phyloP scores from a whole-genome alignment of 2,888 invertebrate species.

The Aplocera efformata region DNA sequence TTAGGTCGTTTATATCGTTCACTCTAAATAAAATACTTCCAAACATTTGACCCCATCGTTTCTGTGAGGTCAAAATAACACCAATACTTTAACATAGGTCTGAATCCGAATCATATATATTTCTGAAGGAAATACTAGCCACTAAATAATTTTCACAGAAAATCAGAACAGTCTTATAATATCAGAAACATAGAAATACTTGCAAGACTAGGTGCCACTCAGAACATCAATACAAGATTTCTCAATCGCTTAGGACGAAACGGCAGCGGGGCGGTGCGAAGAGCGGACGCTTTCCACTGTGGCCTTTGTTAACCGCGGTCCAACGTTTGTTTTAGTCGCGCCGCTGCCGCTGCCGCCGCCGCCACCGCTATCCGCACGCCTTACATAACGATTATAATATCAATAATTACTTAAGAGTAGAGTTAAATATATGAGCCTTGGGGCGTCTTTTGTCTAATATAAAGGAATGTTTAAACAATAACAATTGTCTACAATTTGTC shows the following conservation, averaged over 20 bases:
- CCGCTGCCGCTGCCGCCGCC: too few relatives aligned
- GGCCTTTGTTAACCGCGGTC: too few relatives aligned
- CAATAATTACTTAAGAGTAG: constrained; percentile 36
- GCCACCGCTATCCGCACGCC: constrained; percentile 10
- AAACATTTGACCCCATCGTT: constrained; percentile 11
- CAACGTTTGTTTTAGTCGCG: too few relatives aligned
- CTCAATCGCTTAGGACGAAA: constrained; percentile 9
- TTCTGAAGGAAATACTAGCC: constrained; percentile 23
- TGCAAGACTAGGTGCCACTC: constrained; percentile 58
- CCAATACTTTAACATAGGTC: constrained; percentile 43
- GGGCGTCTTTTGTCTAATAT: constrained; percentile 46
- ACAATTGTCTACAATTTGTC: constrained; percentile 22
- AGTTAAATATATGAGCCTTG: constrained; percentile 40
- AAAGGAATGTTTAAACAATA: constrained; percentile 40
- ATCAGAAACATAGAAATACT: constrained; percentile 53
- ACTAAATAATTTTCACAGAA: constrained; percentile 38
- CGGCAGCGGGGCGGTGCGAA: too few relatives aligned
- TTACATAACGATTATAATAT: constrained; percentile 47
- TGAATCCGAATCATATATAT: constrained; percentile 40
- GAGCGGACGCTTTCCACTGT: too few relatives aligned
- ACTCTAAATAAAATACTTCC: constrained; percentile 45
- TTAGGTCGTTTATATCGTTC: constrained; percentile 47
- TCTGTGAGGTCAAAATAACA: constrained; percentile 27
- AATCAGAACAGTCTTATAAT: constrained; percentile 64
- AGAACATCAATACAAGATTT: constrained; percentile 45